Percentiles rank a stretch among this genome's conserved stretches.
phyloP scores from a whole-genome alignment of 2,113 vertebrate species.

The Eubucco bourcierii region DNA sequence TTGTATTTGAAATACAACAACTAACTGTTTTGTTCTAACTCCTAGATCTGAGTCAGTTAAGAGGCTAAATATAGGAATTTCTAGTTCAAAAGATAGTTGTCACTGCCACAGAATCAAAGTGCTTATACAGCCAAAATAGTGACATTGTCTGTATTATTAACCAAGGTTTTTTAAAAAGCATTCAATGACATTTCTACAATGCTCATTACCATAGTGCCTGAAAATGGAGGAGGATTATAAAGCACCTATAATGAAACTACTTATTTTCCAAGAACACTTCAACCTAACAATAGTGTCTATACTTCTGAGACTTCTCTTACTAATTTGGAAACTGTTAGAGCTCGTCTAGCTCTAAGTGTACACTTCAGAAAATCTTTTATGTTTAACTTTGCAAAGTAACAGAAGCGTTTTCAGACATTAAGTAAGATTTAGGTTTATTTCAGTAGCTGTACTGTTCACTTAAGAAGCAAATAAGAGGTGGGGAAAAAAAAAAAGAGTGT shows the following conservation, averaged over 20 bases:
- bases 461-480: not conserved
- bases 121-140: conserved; percentile 1
- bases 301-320: not conserved
- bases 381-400: not conserved
- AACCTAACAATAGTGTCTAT: not conserved
- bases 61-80: conserved; percentile 3
- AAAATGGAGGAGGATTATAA: not conserved
- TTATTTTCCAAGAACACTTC: not conserved
- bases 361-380: not conserved
- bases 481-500: fast-evolving
- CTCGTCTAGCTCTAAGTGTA: not conserved
- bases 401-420: not conserved
- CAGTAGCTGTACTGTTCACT: not conserved
- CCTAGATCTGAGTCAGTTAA: not conserved
- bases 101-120: not conserved
- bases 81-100: not conserved
- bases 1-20: not conserved
- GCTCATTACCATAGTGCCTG: not conserved
- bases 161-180: not conserved
- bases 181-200: not conserved
- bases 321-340: not conserved
- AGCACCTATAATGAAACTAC: not conserved
- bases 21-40: not conserved
- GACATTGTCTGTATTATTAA: not conserved
- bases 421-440: not conserved